Conservation (phyloP, 2,888 invertebrate genomes). For the Argyresthia albistria region DNA sequence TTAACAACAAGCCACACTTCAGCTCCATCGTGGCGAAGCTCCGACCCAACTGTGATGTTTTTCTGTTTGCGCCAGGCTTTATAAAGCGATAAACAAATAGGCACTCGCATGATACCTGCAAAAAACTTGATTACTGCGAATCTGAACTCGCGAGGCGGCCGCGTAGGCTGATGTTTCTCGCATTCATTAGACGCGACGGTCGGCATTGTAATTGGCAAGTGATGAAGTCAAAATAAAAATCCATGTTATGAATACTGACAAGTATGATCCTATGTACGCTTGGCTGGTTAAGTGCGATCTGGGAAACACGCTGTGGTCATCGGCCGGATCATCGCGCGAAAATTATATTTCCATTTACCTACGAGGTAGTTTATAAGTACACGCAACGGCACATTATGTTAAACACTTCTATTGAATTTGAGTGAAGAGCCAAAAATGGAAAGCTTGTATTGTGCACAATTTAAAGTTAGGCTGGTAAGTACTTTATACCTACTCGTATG, state of each 20-base stretch:
- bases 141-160: constrained; percentile 34
- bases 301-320: not conserved
- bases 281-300: not conserved
- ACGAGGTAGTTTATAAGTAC: no score
- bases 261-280: not conserved
- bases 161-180: constrained; percentile 48
- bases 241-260: not conserved
- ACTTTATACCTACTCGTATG: no score
- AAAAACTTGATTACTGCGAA: constrained; percentile 60
- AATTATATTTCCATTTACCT: no score
- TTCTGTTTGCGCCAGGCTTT: constrained; percentile 43
- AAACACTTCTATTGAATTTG: no score
- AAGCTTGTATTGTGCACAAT: no score
- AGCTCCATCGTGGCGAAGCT: constrained; percentile 61
- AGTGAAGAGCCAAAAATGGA: no score
- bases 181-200: constrained; percentile 26
- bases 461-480: no score
- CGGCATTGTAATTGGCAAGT: constrained; percentile 24
- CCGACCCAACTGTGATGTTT: constrained; percentile 50
- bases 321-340: not conserved
- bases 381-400: no score
- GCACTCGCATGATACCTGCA: constrained; percentile 40
- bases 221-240: not conserved
- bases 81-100: constrained; percentile 66
- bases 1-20: constrained; percentile 40